Base-by-base conservation (phyloP, 2,797 vertebrate species). In the Balearica regulorum region DNA sequence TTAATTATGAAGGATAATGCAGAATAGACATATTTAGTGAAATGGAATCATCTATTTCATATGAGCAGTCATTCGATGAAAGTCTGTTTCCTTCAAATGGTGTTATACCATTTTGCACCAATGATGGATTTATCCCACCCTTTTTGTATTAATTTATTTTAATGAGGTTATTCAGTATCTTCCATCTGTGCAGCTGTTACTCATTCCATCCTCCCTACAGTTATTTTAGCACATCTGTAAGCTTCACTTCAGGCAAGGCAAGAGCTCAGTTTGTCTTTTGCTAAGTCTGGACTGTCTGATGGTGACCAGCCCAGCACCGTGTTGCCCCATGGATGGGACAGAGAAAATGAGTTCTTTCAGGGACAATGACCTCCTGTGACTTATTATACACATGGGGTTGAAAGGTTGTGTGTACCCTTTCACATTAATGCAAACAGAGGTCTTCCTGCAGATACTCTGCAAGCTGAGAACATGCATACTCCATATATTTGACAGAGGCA, bases 291-390 rank as follows among this genome's bases (percentile, higher is more conserved):
- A n/a, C 53, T 53, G 28, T 14, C 28, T 87, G 29, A 60, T 17
- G 39, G 29, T 70, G 44, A 29, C 1, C 2, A 10, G 44, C 4
- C 11, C 33, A 64, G 41, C 33, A 66, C 33, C 2, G 0, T 28
- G 6, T 19, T 83, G 37, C 24, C 10, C 15, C 39, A 66, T 11
- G 15, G 16, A 61, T 0, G 2, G 33, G 22, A 51, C 13, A 72
- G 8, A 57, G 28, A 70, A 76, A 89, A 71, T 14, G 0, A 28
- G 39, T 14, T 55, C 16, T 66, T 86, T 66, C n/a, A 61, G 24
- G 26, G 31, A 14, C 0, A 3, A 41, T 33, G 13, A 73, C 13
- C 17, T 19, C 24, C 58, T 54, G 65, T 83, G 51, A 53, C 35
- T 51, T 25, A 25, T 28, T 55, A 35, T 16, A 22, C 8, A 17